These are phyloP conservation scores for Temnothorax unifasciatus DNA, from an alignment of 2,888 invertebrate genomes.

Conservation along the genomic window DNA sequence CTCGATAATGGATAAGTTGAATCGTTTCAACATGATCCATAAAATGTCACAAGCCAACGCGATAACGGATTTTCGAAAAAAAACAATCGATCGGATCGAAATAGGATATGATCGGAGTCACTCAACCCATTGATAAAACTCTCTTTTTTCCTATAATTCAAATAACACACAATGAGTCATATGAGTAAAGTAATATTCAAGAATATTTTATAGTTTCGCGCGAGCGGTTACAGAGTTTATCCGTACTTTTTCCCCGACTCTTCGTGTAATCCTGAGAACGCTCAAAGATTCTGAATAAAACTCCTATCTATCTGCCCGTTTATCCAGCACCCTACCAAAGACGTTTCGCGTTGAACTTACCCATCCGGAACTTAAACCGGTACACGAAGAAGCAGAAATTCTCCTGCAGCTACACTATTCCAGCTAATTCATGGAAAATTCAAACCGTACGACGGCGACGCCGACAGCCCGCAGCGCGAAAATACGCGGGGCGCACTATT, in stretches of 20 bases:
- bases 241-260: not conserved
- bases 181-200: not conserved
- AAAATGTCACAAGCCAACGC: slow-evolving; percentile 27
- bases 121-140: not conserved
- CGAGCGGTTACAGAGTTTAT: not conserved
- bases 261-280: slow-evolving; percentile 7
- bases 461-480: not conserved
- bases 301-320: not conserved
- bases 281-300: slow-evolving; percentile 2
- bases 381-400: slow-evolving; percentile 31
- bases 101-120: not conserved
- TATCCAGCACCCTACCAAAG: not conserved
- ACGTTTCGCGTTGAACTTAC: slow-evolving; percentile 11
- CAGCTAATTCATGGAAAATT: slow-evolving; percentile 59
- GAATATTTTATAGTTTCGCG: slow-evolving; percentile 4
- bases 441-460: not conserved
- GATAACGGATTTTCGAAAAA: slow-evolving; percentile 15
- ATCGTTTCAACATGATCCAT: slow-evolving; percentile 34
- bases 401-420: slow-evolving; percentile 32
- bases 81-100: not conserved
- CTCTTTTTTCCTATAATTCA: not conserved
- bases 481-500: slow-evolving; percentile 26
- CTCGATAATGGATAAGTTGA: slow-evolving; percentile 76
- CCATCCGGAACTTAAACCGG: slow-evolving; percentile 18
- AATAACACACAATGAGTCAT: not conserved